Base-by-base conservation (phyloP, 2,797 vertebrate genomes). In the Vultur gryphus region DNA sequence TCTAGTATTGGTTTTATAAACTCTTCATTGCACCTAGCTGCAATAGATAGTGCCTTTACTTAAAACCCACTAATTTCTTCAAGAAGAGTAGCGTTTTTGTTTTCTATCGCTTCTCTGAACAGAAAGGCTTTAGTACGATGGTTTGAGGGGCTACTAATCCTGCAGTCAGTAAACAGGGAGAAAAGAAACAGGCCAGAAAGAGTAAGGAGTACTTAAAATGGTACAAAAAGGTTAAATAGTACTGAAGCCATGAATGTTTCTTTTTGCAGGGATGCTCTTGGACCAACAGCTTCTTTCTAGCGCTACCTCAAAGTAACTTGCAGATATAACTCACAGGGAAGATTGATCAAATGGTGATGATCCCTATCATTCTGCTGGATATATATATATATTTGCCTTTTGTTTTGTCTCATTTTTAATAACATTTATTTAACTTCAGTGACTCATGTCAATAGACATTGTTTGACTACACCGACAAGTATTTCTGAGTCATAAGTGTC, bases 231-330 rank as follows among this genome's bases (percentile, higher is more conserved):
- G 21, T 73, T 70, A 91, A 93, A 91, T 67, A 82, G 95, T 96
- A 96, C 78, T 93, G 83, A 95, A 97, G 93, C 48, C 84, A 0
- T 95, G 78, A 94, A 93, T 97, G 89, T 97, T 96, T 97, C 95
- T 97, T 96, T 97, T 97, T 97, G 95, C 96, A 97, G 96, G 96
- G 89, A 95, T 96, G 87, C 96, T 96, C 95, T 93, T 93, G 96
- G 96, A 97, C 95, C 95, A 97, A 97, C 95, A 84, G 95, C 96
- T 97, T 96, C 93, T 97, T 96, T 97, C 84, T 97, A 97, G 96
- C 21, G 89, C 96, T 97, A 97, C 96, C 96, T 97, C 96, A 97
- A 91, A 97, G 91, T 97, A 96, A 96, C 89, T 96, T 96, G 95
- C 96, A 97, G 95, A 96, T 96, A 70, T 20, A 96, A 96, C 95